Evolutionary conservation across 2,888 invertebrate genomes (phyloP).

Genomic region (Euzetes globulus): DNA sequence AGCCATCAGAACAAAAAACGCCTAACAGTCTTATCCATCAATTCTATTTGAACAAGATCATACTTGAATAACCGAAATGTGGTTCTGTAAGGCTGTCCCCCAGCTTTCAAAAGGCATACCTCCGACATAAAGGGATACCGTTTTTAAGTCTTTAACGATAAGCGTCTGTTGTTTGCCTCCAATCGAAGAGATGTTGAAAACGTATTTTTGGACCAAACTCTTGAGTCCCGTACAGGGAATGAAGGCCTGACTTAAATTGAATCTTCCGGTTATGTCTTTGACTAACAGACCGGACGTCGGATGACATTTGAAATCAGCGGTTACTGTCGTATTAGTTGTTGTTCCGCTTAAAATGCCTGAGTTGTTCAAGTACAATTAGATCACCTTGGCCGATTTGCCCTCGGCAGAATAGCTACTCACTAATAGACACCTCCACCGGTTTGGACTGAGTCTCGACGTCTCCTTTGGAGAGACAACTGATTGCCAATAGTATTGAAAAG

Average conservation of each 20-base stretch:
- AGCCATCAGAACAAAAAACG: too few relatives aligned
- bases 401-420: neutral
- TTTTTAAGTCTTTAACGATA: neutral
- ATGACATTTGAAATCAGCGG: neutral
- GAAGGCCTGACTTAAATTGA: neutral
- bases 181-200: neutral
- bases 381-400: neutral
- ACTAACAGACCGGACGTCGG: neutral
- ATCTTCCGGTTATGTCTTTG: neutral
- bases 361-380: neutral
- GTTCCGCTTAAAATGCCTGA: neutral
- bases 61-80: too few relatives aligned
- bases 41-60: too few relatives aligned
- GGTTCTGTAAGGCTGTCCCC: too few relatives aligned
- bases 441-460: neutral
- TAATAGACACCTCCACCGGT: neutral
- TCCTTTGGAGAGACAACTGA: neutral
- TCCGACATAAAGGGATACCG: neutral
- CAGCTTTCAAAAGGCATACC: neutral
- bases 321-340: neutral
- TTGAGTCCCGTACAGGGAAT: conserved; percentile 8
- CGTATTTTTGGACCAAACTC: neutral
- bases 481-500: neutral
- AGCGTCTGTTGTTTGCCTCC: neutral
- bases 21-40: too few relatives aligned